A percentile compares a stretch with the other conserved stretches of the same genome.
These are phyloP conservation scores for Empidonax alnorum DNA, from an alignment of 2,113 vertebrate species.

Conservation along the genomic window DNA sequence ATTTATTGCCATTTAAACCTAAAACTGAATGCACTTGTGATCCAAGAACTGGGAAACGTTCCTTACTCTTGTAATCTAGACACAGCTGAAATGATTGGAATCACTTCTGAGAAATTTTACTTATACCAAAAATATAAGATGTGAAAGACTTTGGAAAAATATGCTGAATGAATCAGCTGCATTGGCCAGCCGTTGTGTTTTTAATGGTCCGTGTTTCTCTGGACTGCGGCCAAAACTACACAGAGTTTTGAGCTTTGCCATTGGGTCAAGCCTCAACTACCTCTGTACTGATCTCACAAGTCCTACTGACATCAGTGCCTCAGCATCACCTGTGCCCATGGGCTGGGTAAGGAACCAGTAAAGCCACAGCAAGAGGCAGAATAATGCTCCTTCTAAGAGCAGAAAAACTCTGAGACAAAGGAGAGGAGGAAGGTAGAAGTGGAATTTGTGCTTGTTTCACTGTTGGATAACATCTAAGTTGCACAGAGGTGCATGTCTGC, in stretches of 20 bases:
- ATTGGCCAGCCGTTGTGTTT: not conserved
- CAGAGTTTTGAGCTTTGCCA: not conserved
- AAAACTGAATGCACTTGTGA: not conserved
- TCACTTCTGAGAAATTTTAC: not conserved
- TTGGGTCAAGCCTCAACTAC: not conserved
- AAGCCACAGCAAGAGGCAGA: not conserved
- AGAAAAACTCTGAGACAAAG: not conserved
- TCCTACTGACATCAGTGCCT: not conserved
- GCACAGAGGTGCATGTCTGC: not conserved
- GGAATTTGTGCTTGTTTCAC: not conserved
- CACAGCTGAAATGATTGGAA: not conserved
- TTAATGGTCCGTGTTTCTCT: not conserved
- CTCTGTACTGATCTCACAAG: not conserved
- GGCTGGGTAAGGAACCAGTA: not conserved
- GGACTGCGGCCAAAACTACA: not conserved
- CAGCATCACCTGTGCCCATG: fast-evolving
- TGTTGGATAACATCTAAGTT: not conserved
- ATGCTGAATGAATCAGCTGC: not conserved
- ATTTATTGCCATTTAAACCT: not conserved
- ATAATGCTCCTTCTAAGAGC: not conserved
- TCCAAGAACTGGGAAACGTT: not conserved
- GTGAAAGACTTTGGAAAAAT: not conserved
- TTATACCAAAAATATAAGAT: not conserved
- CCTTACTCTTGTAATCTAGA: not conserved
- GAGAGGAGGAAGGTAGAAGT: not conserved